Percentiles rank a stretch among this genome's conserved stretches.
phyloP scores from a whole-genome alignment of 2,113 vertebrate species.

The Cyanoderma ruficeps region DNA sequence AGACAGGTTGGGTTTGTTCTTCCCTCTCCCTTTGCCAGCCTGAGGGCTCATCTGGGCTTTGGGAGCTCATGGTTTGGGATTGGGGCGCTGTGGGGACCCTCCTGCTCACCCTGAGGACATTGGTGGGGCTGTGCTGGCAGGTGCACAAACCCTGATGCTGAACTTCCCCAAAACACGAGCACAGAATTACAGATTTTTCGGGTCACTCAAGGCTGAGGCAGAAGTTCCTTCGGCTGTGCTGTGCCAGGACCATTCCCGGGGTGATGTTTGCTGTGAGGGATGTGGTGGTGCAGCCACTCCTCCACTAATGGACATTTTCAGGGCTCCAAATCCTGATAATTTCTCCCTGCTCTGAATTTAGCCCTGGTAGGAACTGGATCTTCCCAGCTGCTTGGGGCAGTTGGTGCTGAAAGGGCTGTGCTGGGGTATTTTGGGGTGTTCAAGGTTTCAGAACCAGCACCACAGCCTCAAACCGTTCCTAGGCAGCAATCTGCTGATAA shows the following conservation, averaged over 20 bases:
- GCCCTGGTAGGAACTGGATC: background rate
- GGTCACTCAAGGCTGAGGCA: background rate
- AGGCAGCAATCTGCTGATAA: background rate
- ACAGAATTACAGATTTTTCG: background rate
- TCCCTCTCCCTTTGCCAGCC: background rate
- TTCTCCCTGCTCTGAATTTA: background rate
- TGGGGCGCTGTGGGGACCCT: background rate
- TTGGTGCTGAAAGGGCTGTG: accelerated
- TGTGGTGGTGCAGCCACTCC: background rate
- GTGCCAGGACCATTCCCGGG: accelerated
- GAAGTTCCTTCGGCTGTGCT: background rate
- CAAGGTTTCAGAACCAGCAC: background rate
- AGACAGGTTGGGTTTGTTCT: accelerated
- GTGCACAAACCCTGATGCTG: background rate
- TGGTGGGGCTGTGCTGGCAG: background rate
- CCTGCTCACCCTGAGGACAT: background rate
- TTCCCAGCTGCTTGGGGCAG: too few species aligned
- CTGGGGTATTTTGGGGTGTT: background rate
- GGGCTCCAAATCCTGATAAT: background rate
- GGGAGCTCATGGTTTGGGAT: background rate
- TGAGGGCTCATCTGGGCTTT: background rate
- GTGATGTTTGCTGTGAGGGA: accelerated
- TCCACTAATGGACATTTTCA: background rate
- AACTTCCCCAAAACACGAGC: background rate
- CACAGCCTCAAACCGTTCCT: accelerated